Evolutionary conservation across 2,888 invertebrate genomes (phyloP), one percentile per base, ranked within the genome.

Genomic region (Philereme transversata): DNA sequence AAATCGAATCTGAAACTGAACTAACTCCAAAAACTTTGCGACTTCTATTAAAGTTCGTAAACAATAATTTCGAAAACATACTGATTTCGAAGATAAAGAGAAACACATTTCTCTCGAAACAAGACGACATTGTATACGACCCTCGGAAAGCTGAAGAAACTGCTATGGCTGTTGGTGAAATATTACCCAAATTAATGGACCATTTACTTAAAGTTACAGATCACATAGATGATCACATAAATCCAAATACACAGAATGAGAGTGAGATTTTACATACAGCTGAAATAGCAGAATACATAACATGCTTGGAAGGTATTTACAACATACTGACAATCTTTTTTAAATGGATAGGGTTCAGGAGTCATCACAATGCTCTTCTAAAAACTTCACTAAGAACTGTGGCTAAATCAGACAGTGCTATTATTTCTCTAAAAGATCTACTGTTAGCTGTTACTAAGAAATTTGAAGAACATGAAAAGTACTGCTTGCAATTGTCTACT

Each of bases 331-430:
- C 93, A 4, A 90, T 90, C 51, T 93, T 93, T 72, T 95, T 95
- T 62, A 93, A 93, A 75, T 94, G 95, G 96, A 90, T 93, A 78
- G 94, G 93, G 57, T 95, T 95, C 74, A 88, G 87, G 64, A 93
- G 90, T 72, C 87, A 85, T 43, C 76, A 88, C 47, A 79, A 73
- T 70, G 75, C 81, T 34, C 74, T 92, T 61, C 70, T 92, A 2
- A 88, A 87, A 68, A 83, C 74, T 69, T 87, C 90, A 11, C 68
- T 92, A 36, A 85, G 88, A 71, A 82, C 86, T 62, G 73, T 94
- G 44, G 81, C 85, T 57, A 79, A 76, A 53, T 69, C 79, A 36
- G 64, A 67, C 35, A 67, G 71, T 41, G 74, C 84, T 36, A 83
- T 83, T 61, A 70, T 79, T 46, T 77, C 83, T 40, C 56, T 88